Conservation (phyloP, 2,797 vertebrate species). For the Neosilurus hyrtlii region DNA sequence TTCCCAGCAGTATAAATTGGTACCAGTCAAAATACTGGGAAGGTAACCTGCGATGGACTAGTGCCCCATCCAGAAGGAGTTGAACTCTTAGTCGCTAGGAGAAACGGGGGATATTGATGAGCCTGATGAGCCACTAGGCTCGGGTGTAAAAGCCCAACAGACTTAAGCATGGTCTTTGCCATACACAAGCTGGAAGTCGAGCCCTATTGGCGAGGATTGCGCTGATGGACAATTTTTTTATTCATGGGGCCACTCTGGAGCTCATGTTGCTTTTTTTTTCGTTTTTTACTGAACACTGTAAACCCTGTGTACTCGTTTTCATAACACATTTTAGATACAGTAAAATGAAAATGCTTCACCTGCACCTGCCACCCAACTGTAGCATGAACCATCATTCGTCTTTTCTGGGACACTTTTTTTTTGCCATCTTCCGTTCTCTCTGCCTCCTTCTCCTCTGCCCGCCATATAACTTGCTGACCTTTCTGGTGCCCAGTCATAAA, state of each 20-base stretch:
- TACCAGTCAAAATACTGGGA: no score
- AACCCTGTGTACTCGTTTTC: neutral
- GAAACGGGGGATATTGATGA: no score
- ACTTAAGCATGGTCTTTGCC: no score
- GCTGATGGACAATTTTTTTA: neutral
- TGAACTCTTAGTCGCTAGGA: no score
- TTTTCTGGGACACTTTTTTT: constrained; percentile 40
- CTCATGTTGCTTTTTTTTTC: no score
- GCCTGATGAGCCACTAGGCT: no score
- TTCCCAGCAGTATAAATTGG: no score
- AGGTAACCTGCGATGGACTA: no score
- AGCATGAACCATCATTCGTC: constrained; percentile 27
- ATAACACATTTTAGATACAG: neutral
- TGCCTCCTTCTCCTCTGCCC: constrained; percentile 12
- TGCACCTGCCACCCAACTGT: constrained; percentile 18
- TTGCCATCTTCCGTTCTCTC: neutral
- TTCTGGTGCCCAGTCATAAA: constrained; percentile 32
- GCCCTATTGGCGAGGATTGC: neutral
- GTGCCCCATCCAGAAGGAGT: no score
- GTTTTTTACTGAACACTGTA: neutral
- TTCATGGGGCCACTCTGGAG: neutral
- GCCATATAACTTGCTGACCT: constrained; percentile 8
- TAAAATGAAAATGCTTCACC: constrained; percentile 17
- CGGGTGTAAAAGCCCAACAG: no score
- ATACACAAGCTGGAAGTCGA: neutral